Percentiles rank a stretch among this genome's conserved stretches.
These are phyloP conservation scores for Mesocentrotus franciscanus DNA, from an alignment of 53 echinoderm and acorn worm species.

Conservation along the genomic window DNA sequence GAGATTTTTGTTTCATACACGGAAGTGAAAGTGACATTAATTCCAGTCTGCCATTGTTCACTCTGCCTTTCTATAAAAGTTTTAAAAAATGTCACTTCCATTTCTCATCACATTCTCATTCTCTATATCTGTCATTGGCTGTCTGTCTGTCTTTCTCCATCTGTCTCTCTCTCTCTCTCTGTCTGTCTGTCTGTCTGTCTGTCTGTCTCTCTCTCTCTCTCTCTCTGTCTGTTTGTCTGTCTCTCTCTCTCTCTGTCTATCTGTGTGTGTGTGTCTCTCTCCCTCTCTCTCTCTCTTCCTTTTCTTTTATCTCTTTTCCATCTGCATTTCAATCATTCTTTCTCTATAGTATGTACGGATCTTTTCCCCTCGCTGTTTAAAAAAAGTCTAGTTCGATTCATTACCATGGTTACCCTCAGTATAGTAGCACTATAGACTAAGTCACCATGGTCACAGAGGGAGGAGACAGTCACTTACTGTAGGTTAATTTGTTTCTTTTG, in stretches of 20 bases:
- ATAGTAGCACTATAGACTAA: too few species aligned
- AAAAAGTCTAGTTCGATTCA: too few species aligned
- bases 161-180: conserved; percentile 30
- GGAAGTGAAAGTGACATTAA: conserved; percentile 1
- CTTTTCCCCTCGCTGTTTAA: too few species aligned
- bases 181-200: not conserved
- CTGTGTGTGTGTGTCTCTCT: not conserved
- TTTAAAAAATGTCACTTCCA: too few species aligned
- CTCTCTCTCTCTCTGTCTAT: not conserved
- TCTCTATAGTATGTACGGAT: not conserved
- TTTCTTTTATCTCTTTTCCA: not conserved
- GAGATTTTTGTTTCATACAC: not conserved
- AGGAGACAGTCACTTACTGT: too few species aligned
- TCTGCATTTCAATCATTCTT: not conserved
- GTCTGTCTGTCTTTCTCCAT: not conserved
- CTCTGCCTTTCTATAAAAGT: not conserved
- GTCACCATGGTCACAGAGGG: too few species aligned
- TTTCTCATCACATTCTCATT: too few species aligned
- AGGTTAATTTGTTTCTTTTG: too few species aligned
- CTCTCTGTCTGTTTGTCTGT: conserved; percentile 1
- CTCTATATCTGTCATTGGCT: not conserved
- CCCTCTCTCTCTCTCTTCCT: not conserved
- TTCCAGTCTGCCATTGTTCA: not conserved
- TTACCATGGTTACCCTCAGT: too few species aligned
- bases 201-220: not conserved